phyloP scores from a whole-genome alignment of 2,888 invertebrate species.

The Torymus auratus region DNA sequence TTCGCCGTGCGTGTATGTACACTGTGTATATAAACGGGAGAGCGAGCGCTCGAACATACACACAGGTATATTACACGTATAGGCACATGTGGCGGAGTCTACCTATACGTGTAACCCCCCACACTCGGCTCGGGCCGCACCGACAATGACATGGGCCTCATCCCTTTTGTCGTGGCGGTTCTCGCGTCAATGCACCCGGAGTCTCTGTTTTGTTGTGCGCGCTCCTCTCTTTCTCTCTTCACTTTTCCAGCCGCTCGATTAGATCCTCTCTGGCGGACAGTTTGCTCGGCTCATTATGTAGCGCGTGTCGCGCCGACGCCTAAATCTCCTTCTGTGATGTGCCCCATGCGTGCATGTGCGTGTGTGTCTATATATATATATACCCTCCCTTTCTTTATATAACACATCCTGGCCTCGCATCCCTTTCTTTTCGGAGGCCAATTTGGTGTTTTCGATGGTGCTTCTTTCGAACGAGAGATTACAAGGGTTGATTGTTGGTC shows the following conservation, averaged over 20 bases:
- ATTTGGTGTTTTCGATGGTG: slow-evolving; percentile 24
- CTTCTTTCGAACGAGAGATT: slow-evolving; percentile 4
- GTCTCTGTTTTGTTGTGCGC: slow-evolving; percentile 64
- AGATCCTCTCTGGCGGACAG: slow-evolving; percentile 41
- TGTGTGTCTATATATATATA: background rate
- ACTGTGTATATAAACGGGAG: slow-evolving; percentile 14
- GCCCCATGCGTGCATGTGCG: background rate
- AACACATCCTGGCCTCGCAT: background rate
- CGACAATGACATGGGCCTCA: slow-evolving; percentile 72
- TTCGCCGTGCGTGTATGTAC: slow-evolving; percentile 56
- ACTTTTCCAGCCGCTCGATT: slow-evolving; percentile 58
- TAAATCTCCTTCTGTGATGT: background rate
- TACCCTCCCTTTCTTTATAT: background rate
- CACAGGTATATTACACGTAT: slow-evolving; percentile 56
- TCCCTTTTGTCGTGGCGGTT: slow-evolving; percentile 76
- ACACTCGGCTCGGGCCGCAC: slow-evolving; percentile 36
- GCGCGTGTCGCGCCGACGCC: slow-evolving; percentile 44
- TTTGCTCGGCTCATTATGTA: slow-evolving; percentile 51
- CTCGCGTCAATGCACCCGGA: slow-evolving; percentile 76
- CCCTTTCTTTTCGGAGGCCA: slow-evolving; percentile 21
- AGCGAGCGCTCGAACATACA: slow-evolving; percentile 53
- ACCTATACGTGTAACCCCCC: too few species aligned
- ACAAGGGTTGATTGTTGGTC: slow-evolving; percentile 1
- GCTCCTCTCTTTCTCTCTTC: slow-evolving; percentile 56
- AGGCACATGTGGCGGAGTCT: too few species aligned